phyloP scores from a whole-genome alignment of 2,888 invertebrate species.

The Morinoia aosen region DNA sequence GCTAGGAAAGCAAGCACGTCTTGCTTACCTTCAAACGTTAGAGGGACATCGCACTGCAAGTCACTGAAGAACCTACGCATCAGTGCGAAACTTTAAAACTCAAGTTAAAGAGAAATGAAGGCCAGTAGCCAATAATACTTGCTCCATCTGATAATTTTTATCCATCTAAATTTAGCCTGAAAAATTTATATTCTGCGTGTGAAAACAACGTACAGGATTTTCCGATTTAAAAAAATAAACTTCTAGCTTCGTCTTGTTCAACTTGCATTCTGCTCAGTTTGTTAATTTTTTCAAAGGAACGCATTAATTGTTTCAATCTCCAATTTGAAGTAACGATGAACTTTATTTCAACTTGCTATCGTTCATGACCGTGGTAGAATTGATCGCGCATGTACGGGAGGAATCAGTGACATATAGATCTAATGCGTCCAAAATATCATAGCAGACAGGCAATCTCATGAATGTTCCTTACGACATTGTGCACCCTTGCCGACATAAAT shows the following conservation, averaged over 20 bases:
- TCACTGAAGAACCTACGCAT: background rate
- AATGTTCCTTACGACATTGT: background rate
- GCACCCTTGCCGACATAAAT: background rate
- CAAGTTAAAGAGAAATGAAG: background rate
- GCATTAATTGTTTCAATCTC: background rate
- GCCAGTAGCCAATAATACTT: background rate
- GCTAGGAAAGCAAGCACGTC: background rate
- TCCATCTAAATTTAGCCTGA: background rate
- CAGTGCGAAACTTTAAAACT: background rate
- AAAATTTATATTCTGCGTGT: background rate
- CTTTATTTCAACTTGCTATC: background rate
- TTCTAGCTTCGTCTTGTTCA: background rate
- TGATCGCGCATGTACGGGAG: background rate
- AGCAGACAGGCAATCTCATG: background rate
- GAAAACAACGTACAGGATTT: background rate
- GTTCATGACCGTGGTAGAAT: background rate
- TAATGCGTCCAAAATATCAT: background rate
- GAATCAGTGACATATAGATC: background rate
- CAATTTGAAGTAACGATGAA: background rate
- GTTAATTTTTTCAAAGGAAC: background rate
- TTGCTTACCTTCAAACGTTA: background rate
- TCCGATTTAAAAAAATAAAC: background rate
- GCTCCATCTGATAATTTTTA: background rate
- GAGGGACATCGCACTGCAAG: background rate
- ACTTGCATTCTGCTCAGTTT: background rate